Percentiles rank a stretch among this genome's conserved stretches.
Evolutionary conservation across 2,888 invertebrate species (phyloP).

Genomic region (Allacma fusca): DNA sequence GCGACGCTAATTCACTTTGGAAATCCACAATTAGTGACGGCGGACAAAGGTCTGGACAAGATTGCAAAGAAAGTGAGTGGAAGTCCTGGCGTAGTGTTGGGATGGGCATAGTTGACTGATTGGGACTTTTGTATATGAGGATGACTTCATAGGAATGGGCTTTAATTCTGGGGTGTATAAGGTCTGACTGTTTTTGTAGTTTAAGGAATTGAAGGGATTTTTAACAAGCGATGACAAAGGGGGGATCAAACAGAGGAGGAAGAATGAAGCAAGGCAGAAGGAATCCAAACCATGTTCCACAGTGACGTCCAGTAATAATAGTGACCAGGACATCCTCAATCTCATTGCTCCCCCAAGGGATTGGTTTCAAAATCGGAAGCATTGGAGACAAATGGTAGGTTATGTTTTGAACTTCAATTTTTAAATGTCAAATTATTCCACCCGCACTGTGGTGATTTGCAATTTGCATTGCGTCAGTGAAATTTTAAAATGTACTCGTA

Average conservation of each 20-base stretch:
- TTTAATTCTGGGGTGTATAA: no score
- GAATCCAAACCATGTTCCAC: background rate
- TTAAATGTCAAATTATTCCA: no score
- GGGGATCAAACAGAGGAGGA: background rate
- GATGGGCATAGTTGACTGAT: no score
- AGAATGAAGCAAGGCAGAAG: background rate
- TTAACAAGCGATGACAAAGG: background rate
- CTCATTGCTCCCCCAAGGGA: slow-evolving; percentile 30
- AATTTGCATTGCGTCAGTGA: no score
- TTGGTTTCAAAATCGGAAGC: slow-evolving; percentile 22
- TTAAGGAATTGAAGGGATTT: slow-evolving; percentile 19
- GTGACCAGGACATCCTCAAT: slow-evolving; percentile 35
- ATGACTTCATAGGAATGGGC: no score
- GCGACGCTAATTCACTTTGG: slow-evolving; percentile 29
- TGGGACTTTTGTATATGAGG: no score
- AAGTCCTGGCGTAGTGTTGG: no score
- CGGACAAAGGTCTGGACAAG: slow-evolving; percentile 3
- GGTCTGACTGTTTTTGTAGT: no score
- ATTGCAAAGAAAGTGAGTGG: background rate
- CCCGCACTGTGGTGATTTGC: no score
- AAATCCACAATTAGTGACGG: slow-evolving; percentile 27
- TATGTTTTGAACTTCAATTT: background rate
- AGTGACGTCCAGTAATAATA: background rate
- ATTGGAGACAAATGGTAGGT: slow-evolving; percentile 33
- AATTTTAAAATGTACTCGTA: no score